These are phyloP conservation scores for Dynastes grantii DNA, from an alignment of 2,888 invertebrate genomes.

Conservation along the genomic window DNA sequence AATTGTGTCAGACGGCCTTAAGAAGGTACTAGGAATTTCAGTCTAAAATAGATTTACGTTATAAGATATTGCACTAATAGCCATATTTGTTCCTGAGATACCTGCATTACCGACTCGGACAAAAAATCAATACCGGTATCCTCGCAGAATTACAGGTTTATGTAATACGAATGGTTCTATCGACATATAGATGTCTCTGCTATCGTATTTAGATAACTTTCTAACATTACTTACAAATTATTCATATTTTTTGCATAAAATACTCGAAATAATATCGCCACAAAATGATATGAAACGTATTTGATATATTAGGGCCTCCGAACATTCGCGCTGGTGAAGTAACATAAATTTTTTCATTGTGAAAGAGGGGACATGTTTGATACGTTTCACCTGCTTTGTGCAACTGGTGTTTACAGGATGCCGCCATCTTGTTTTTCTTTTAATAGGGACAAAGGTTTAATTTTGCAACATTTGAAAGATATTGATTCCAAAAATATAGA, in stretches of 20 bases:
- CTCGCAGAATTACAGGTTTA: not conserved
- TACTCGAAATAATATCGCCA: not conserved
- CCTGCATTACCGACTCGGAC: not conserved
- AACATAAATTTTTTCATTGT: too few species aligned
- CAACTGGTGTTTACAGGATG: too few species aligned
- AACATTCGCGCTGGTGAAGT: too few species aligned
- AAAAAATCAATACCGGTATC: not conserved
- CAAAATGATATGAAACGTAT: not conserved
- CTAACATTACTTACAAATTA: not conserved
- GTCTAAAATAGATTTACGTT: not conserved
- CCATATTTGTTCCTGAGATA: not conserved
- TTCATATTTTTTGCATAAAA: not conserved
- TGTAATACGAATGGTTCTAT: too few species aligned
- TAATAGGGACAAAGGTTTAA: too few species aligned
- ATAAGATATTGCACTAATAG: not conserved
- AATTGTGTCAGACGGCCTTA: not conserved
- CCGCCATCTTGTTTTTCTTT: too few species aligned
- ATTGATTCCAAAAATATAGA: too few species aligned
- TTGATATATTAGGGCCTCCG: not conserved
- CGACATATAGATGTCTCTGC: not conserved
- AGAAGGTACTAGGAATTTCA: not conserved
- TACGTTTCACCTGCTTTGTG: too few species aligned
- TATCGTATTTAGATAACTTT: not conserved
- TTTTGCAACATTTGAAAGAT: too few species aligned
- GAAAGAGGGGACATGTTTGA: too few species aligned